Evolutionary conservation across 2,797 vertebrate genomes (phyloP), one percentile per base, ranked within the genome.

Genomic region (Aphelocoma californica): DNA sequence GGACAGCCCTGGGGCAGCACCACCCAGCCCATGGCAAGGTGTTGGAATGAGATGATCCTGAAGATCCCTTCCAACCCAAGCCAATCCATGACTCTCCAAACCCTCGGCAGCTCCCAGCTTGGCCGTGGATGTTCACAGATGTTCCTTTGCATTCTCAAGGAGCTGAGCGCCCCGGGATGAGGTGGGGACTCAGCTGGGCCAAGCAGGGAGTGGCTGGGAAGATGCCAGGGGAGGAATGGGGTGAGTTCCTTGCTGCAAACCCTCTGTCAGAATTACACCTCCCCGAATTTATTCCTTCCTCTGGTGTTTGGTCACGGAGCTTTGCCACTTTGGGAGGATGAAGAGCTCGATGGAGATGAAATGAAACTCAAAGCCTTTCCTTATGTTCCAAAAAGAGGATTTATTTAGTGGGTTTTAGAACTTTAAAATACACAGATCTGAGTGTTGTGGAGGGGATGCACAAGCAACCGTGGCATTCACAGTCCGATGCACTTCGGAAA

Each of bases 351-450:
- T 28, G 58, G 56, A 72, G 58, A 73, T 36, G 56, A 70, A 93
- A 75, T 1, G 2, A 57, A 84, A 81, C 38, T 11, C 75, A 38
- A 58, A 82, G 25, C 38, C 42, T 40, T 71, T 70, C 45, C n/a
- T 72, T 50, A 3, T 0, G 29, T 85, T 95, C 80, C 82, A 66
- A 75, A 66, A 82, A 26, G 48, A 67, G 51, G 84, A 44, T 97
- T 96, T 96, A 97, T 95, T 96, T 47, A 73, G 45, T 70, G 69
- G 58, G 29, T 21, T 74, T 73, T 50, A 34, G 85, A 26, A 36
- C 38, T 62, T 69, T 72, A 40, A 92, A 89, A 60, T 19, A 86
- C 72, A 87, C 58, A 72, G 65, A 53, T 74, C 18, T 23, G 60
- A 86, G 65, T 67, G 74, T 25, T 26, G 70, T 32, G 69, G 69